phyloP scores from a whole-genome alignment of 2,797 vertebrate species.

The Syngnathus rostellatus region DNA sequence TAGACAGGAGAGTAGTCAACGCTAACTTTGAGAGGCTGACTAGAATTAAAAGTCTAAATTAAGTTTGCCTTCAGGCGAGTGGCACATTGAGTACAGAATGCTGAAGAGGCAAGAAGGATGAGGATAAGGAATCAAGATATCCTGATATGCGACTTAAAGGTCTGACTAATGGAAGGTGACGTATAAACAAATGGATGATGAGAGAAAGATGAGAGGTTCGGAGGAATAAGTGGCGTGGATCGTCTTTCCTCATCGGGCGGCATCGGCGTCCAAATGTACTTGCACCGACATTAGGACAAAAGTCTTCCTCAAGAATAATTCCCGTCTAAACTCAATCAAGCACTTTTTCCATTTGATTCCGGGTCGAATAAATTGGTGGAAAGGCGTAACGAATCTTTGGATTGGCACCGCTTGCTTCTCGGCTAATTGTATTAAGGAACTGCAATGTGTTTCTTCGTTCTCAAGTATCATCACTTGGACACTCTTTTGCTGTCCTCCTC shows the following conservation, averaged over 20 bases:
- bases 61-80: conserved; percentile 28
- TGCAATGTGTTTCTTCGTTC: conserved; percentile 40
- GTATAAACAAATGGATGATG: conserved; percentile 19
- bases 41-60: conserved; percentile 34
- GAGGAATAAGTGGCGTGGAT: conserved; percentile 7
- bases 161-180: conserved; percentile 42
- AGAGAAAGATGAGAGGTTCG: conserved; percentile 30
- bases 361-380: conserved; percentile 20
- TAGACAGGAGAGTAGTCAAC: conserved; percentile 10
- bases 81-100: conserved; percentile 17
- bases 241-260: conserved; percentile 7
- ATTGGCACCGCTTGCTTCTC: conserved; percentile 15
- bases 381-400: conserved; percentile 47
- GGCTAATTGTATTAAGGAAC: conserved; percentile 42
- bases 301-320: conserved; percentile 36
- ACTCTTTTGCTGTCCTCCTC: conserved; percentile 13
- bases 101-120: conserved; percentile 15
- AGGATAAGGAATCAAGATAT: conserved; percentile 33
- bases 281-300: conserved; percentile 30
- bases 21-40: neutral
- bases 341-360: conserved; percentile 54
- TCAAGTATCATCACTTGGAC: conserved; percentile 38
- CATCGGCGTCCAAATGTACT: conserved; percentile 35
- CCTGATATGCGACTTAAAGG: conserved; percentile 24
- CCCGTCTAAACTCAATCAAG: conserved; percentile 60